These are phyloP conservation scores for Erebia ligea DNA, from an alignment of 2,888 invertebrate genomes.

Conservation along the genomic window DNA sequence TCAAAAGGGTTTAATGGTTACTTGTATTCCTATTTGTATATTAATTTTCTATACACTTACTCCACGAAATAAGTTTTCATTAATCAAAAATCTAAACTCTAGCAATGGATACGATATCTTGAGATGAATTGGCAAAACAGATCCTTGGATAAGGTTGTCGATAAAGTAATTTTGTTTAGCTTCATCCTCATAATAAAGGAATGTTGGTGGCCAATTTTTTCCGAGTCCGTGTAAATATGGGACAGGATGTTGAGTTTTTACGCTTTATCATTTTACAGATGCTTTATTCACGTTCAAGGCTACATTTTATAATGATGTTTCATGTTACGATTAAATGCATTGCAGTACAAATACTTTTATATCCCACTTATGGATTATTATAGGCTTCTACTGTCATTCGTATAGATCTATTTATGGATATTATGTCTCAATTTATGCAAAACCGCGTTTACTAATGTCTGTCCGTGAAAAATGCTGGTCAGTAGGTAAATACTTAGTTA, in stretches of 20 bases:
- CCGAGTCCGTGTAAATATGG: conserved; percentile 23
- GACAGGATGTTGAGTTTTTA: conserved; percentile 26
- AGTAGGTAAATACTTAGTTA: no score
- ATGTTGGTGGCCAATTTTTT: conserved; percentile 21
- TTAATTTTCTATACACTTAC: background rate
- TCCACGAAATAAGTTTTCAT: background rate
- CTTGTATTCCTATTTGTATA: no score
- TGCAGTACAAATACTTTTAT: no score
- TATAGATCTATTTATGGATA: no score
- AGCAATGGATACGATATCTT: conserved; percentile 1
- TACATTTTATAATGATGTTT: conserved; percentile 12
- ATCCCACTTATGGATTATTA: background rate
- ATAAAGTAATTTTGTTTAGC: conserved; percentile 22
- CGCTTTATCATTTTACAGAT: conserved; percentile 28
- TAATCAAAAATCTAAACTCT: background rate
- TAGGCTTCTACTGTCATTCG: no score
- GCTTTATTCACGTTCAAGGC: conserved; percentile 20
- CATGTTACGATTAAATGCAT: background rate
- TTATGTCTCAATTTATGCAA: no score
- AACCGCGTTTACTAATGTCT: no score
- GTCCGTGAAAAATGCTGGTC: no score
- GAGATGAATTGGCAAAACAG: background rate
- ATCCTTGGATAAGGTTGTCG: background rate
- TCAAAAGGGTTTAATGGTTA: no score
- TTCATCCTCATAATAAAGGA: conserved; percentile 10